Conservation (phyloP, 2,888 invertebrate genomes). For the Drosophila affinis region DNA sequence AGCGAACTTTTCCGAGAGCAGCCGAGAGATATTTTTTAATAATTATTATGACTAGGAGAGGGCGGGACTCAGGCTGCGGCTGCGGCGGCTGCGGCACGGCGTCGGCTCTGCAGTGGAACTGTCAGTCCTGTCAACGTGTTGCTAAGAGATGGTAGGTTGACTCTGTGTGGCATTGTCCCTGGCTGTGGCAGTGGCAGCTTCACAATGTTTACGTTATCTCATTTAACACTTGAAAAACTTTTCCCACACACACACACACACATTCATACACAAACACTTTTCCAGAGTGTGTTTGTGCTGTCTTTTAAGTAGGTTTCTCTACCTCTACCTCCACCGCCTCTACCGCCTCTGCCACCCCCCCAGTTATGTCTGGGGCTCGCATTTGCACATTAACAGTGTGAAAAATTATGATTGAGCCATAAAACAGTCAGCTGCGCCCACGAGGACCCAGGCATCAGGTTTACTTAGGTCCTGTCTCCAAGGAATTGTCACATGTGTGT, state of each 20-base stretch:
- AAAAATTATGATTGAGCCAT: constrained; percentile 80
- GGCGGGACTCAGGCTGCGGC: not conserved
- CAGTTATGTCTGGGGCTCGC: constrained; percentile 36
- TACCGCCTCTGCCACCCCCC: not conserved
- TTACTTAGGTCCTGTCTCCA: constrained; percentile 29
- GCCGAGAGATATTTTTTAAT: constrained; percentile 60
- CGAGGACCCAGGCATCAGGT: constrained; percentile 31
- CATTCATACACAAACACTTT: too few relatives aligned
- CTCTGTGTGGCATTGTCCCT: constrained; percentile 18
- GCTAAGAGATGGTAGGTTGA: constrained; percentile 27
- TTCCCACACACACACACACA: constrained; percentile 30
- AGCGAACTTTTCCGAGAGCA: constrained; percentile 30
- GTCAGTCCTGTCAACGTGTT: constrained; percentile 51
- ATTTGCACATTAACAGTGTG: constrained; percentile 80
- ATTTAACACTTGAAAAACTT: constrained; percentile 77
- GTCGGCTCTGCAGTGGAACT: constrained; percentile 17
- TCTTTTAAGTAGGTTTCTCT: constrained; percentile 32
- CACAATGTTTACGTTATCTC: constrained; percentile 73
- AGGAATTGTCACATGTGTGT: constrained; percentile 30
- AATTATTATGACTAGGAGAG: constrained; percentile 55
- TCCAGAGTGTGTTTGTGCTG: constrained; percentile 26
- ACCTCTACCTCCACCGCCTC: too few relatives aligned
- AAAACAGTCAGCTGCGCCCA: constrained; percentile 75
- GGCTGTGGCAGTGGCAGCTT: constrained; percentile 13
- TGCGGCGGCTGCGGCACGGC: too few relatives aligned